These are phyloP conservation scores for Drosophila fungiperda DNA, from an alignment of 2,888 invertebrate species.

Conservation along the genomic window DNA sequence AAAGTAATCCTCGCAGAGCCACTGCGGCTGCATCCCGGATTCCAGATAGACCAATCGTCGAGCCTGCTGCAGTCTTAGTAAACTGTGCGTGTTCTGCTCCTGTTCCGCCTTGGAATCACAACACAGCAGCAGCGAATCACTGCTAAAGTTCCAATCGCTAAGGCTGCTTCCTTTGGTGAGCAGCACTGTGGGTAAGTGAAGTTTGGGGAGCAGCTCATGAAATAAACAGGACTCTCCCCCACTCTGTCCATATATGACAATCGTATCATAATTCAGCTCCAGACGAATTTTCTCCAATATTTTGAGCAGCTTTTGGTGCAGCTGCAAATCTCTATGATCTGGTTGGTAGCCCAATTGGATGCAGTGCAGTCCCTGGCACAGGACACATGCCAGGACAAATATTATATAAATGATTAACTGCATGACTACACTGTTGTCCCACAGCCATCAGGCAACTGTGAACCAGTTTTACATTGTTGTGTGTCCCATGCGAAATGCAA, in stretches of 20 bases:
- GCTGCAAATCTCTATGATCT: not conserved
- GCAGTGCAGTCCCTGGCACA: slow-evolving; percentile 14
- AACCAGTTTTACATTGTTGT: not conserved
- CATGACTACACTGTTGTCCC: slow-evolving; percentile 22
- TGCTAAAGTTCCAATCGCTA: slow-evolving; percentile 1
- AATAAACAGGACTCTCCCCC: not conserved
- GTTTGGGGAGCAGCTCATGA: not conserved
- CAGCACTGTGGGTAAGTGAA: slow-evolving; percentile 1
- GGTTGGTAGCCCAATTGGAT: not conserved
- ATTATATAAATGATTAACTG: not conserved
- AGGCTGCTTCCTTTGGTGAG: not conserved
- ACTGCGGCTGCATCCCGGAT: not conserved
- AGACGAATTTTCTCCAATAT: slow-evolving; percentile 35
- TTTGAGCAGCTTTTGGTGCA: slow-evolving; percentile 14
- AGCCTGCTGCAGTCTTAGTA: slow-evolving; percentile 1
- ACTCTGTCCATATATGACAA: slow-evolving; percentile 2
- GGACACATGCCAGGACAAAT: slow-evolving; percentile 4
- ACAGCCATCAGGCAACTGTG: slow-evolving; percentile 47
- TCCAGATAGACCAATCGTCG: slow-evolving; percentile 1
- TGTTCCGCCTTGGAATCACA: slow-evolving; percentile 3
- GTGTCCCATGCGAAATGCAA: not conserved
- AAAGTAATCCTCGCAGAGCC: slow-evolving; percentile 2
- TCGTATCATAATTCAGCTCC: slow-evolving; percentile 40
- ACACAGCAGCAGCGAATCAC: not conserved
- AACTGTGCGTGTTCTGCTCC: not conserved